A percentile compares a stretch with the other conserved stretches of the same genome.
These are phyloP conservation scores for Vanessa tameamea DNA, from an alignment of 1,140 invertebrate species.

Conservation along the genomic window DNA sequence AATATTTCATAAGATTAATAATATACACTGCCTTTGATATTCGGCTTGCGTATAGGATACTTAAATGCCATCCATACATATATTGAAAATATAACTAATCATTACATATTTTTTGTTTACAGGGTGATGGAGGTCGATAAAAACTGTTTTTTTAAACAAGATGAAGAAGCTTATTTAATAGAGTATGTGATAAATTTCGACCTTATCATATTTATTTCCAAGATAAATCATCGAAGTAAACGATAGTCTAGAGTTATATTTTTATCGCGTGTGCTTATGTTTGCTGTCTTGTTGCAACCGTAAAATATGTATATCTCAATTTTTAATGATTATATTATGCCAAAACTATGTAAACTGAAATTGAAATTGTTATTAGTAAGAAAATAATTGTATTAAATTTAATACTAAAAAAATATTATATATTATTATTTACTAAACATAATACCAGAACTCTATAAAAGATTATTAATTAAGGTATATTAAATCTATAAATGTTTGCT, in stretches of 20 bases:
- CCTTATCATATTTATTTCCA: constrained; percentile 8
- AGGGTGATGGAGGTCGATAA: constrained; percentile 66
- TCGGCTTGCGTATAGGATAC: neutral
- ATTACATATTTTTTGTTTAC: constrained; percentile 34
- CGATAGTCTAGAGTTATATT: neutral
- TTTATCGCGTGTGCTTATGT: neutral
- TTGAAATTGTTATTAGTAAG: neutral
- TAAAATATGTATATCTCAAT: neutral
- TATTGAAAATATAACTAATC: too few relatives aligned
- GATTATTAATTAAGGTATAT: too few relatives aligned
- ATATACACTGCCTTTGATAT: neutral
- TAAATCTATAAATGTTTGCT: too few relatives aligned
- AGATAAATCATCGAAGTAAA: constrained; percentile 8
- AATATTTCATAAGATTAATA: neutral
- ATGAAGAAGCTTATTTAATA: neutral
- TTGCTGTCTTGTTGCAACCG: neutral
- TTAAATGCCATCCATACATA: too few relatives aligned
- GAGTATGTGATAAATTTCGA: constrained; percentile 1
- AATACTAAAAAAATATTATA: too few relatives aligned
- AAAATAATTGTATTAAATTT: neutral
- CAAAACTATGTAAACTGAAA: constrained; percentile 3
- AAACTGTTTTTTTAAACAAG: constrained; percentile 36
- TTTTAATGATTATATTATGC: neutral
- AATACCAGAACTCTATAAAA: too few relatives aligned
- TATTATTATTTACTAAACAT: too few relatives aligned